These are phyloP conservation scores for Antennarius striatus DNA, from an alignment of 2,113 vertebrate species.

Conservation along the genomic window DNA sequence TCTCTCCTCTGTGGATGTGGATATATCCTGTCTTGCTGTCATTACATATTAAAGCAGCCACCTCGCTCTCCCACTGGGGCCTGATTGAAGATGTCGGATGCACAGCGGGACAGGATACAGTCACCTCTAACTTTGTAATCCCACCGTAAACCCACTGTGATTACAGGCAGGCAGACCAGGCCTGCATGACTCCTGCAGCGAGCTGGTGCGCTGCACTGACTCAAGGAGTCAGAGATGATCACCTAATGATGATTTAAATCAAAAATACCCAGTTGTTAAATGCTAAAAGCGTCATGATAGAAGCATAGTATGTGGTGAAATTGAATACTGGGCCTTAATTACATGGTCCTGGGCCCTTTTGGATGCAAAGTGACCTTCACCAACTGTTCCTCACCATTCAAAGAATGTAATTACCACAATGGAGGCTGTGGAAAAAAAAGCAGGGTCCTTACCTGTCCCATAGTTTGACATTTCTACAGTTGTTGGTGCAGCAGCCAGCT, in stretches of 20 bases:
- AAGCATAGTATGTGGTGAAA: slow-evolving; percentile 11
- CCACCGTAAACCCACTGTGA: slow-evolving; percentile 56
- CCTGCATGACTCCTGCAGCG: slow-evolving; percentile 49
- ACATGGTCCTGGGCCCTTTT: slow-evolving; percentile 50
- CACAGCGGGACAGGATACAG: slow-evolving; percentile 37
- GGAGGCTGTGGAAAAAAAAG: slow-evolving; percentile 11
- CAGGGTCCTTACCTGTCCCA: slow-evolving; percentile 77
- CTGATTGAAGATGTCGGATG: slow-evolving; percentile 59
- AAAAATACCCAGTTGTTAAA: slow-evolving; percentile 6
- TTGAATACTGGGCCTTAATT: slow-evolving; percentile 55
- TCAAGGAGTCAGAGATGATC: slow-evolving; percentile 8
- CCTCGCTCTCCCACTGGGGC: slow-evolving; percentile 51
- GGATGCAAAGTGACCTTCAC: slow-evolving; percentile 46
- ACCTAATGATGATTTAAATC: slow-evolving; percentile 5
- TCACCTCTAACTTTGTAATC: slow-evolving; percentile 66
- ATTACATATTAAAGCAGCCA: slow-evolving; percentile 77
- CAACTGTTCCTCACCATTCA: slow-evolving; percentile 28
- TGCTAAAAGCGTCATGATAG: slow-evolving; percentile 22
- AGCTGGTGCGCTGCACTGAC: slow-evolving; percentile 5
- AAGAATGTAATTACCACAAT: slow-evolving; percentile 44
- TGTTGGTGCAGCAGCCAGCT: slow-evolving; percentile 81
- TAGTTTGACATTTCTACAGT: slow-evolving; percentile 82
- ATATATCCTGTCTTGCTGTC: slow-evolving; percentile 54
- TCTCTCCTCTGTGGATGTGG: slow-evolving; percentile 30
- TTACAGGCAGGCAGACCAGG: slow-evolving; percentile 45